phyloP scores from a whole-genome alignment of 64 coral and sea anemone genomes.

The Catalaphyllia jardinei region DNA sequence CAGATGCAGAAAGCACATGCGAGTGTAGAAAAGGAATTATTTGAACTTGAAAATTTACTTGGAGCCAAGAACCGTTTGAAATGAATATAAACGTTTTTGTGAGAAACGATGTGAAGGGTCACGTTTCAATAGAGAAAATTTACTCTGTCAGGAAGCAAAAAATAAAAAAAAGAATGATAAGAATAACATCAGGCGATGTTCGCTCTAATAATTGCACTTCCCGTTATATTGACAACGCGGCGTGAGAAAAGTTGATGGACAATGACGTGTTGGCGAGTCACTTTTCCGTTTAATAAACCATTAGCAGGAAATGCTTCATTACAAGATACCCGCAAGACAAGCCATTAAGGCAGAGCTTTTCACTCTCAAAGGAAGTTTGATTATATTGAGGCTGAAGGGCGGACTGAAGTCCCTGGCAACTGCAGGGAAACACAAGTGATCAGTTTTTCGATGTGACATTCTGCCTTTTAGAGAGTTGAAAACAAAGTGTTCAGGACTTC shows the following conservation, averaged over 20 bases:
- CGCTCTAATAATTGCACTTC: background rate
- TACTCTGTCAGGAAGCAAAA: no score
- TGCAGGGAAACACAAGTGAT: no score
- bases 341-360: background rate
- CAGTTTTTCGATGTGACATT: background rate
- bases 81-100: background rate
- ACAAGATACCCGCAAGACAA: background rate
- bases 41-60: background rate
- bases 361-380: background rate
- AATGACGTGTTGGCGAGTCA: constrained; percentile 7
- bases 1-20: background rate
- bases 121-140: no score
- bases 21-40: no score
- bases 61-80: background rate
- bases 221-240: constrained; percentile 28
- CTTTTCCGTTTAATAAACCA: constrained; percentile 43
- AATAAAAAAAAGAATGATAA: no score
- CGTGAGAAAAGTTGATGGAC: constrained; percentile 6
- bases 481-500: background rate
- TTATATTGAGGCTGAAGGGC: background rate
- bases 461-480: background rate
- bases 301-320: constrained; percentile 32
- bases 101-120: background rate
- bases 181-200: constrained; percentile 4
- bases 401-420: no score